Base-by-base conservation (phyloP, 2,113 vertebrate genomes). In the Stegastes partitus region DNA sequence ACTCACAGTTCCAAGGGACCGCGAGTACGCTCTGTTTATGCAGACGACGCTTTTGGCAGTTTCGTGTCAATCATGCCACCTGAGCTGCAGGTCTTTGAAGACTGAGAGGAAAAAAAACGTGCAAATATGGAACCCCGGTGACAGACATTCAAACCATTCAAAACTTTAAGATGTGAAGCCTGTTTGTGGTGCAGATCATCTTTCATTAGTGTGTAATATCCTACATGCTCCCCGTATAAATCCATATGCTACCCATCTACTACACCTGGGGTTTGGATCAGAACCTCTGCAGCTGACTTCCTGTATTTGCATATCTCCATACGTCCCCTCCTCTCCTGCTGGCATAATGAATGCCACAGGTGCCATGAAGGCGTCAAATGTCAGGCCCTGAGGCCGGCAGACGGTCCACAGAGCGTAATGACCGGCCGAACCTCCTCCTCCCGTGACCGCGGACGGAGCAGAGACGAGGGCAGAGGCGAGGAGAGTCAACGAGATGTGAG, bases 351-450 rank as follows among this genome's bases (percentile, higher is more conserved):
- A 49, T 55, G 26, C 50, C 58, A 45, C 62, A 70, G 65, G 77
- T 81, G 51, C 66, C 79, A 68, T 11, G 53, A 80, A 57, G 51
- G 59, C 77, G 88, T 73, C 83, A 77, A 84, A 88, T 88, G 83
- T 88, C 83, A 82, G 85, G 51, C 23, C 74, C 69, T 42, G 69
- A 62, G 72, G 72, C 69, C 47, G 76, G 72, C 53, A 77, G 56
- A 70, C 64, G 37, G 75, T 83, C 76, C 62, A 21, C 18, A 2
- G 57, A 65, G 82, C 47, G 51, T 81, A 85, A 87, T 81, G 82
- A 82, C 75, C 75, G 59, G 54, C 39, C 77, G 65, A 87, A 80
- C 63, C 42, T n/a, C 50, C 70, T 49, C 61, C 61, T 74, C 47
- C 15, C 3, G 14, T 65, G 79, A 74, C 68, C 59, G 74, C 2